Conservation (phyloP, 2,113 vertebrate species). For the Ciconia stormi region DNA sequence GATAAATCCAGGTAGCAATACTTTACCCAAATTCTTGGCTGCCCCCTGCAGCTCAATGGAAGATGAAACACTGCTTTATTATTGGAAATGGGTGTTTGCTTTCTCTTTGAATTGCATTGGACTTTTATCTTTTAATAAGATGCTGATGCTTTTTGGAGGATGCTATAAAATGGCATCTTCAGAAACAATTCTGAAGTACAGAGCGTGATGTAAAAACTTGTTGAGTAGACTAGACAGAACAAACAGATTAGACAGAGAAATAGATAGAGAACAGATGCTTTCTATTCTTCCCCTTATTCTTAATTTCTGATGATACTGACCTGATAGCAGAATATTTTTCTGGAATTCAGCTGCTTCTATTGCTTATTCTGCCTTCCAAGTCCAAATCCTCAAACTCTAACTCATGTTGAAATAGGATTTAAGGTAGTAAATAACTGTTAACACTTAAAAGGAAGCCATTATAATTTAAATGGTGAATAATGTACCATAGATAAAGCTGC, state of each 20-base stretch:
- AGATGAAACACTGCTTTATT: neutral
- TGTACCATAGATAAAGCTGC: neutral
- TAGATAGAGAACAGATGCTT: neutral
- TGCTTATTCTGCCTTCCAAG: neutral
- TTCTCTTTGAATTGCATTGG: slow-evolving; percentile 39
- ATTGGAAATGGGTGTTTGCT: slow-evolving; percentile 1
- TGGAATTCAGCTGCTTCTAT: neutral
- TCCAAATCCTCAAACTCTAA: neutral
- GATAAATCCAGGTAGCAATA: neutral
- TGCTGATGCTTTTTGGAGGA: slow-evolving; percentile 21
- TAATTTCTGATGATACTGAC: slow-evolving; percentile 7
- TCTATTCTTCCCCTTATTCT: neutral
- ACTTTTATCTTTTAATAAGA: slow-evolving; percentile 62
- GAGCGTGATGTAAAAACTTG: neutral
- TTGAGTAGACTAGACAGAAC: neutral
- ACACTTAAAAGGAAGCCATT: neutral
- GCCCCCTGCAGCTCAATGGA: slow-evolving; percentile 72
- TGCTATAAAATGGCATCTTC: slow-evolving; percentile 11
- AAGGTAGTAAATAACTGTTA: slow-evolving; percentile 7
- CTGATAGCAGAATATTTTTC: slow-evolving; percentile 17
- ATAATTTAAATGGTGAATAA: slow-evolving; percentile 6
- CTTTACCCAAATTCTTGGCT: slow-evolving; percentile 67
- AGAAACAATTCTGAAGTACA: slow-evolving; percentile 40
- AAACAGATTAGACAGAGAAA: slow-evolving; percentile 25
- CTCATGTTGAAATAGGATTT: slow-evolving; percentile 21